Evolutionary conservation across 2,797 vertebrate genomes (phyloP), one percentile per base, ranked within the genome.

Genomic region (Dallia pectoralis): DNA sequence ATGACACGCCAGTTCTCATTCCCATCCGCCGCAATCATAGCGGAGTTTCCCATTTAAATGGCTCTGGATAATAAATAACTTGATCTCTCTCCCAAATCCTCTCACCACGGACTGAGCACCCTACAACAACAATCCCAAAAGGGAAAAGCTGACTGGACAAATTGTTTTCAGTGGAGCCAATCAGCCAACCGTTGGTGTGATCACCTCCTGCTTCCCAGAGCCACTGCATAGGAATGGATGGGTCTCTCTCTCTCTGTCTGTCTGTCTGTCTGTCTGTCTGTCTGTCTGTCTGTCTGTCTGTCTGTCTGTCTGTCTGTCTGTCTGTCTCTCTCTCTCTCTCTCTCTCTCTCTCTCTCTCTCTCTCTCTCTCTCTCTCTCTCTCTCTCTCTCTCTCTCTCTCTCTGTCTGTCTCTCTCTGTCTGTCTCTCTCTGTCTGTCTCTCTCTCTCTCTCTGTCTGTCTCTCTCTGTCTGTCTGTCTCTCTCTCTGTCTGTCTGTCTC

Each of bases 1-100:
- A 89, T 82, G 85, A 82, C 80, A 88, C 36, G 91, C 89, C 91
- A 91, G 86, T 90, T 93, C 88, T 80, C 82, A 92, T 92, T 92
- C 91, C 92, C 91, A 89, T 83, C 82, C 32, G 79, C 81, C 85
- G 81, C 79, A 79, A 86, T 91, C 89, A 88, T 81, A 83, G 82
- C 86, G 78, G 73, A 77, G 80, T 81, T 86, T 84, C 82, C 88
- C 81, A 86, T 92, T 94, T 92, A 89, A 93, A 90, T 79, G 87
- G 87, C 84, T 91, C 88, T 81, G 71, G 87, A 88, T 91, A 91
- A 91, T 93, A 93, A 94, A 93, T 93, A 92, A 92, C 91, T 87
- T 78, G 77, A 93, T 92, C 88, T 86, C 91, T 85, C 87, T 84
- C 75, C 87, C 93, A 93, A 93, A 92, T 89, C 92, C 91, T 78